phyloP scores from a whole-genome alignment of 1,140 invertebrate genomes.

The Dendrolimus kikuchii region DNA sequence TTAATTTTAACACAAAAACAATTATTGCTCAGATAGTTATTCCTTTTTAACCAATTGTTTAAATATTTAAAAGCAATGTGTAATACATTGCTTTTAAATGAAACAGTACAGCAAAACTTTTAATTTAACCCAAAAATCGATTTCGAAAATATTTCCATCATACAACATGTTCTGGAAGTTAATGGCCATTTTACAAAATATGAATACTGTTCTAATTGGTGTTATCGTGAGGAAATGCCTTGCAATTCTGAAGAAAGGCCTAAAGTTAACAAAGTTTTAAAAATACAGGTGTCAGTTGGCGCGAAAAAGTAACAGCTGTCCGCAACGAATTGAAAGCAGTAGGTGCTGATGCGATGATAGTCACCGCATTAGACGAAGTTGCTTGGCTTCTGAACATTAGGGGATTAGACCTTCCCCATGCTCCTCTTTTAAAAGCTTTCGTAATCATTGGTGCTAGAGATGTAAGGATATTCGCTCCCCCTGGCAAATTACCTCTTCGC shows the following conservation, averaged over 20 bases:
- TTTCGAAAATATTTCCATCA: too few relatives aligned
- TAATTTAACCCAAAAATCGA: too few relatives aligned
- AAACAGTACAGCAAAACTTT: too few relatives aligned
- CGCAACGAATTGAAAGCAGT: slow-evolving; percentile 77
- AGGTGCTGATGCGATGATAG: slow-evolving; percentile 83
- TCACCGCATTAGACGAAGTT: slow-evolving; percentile 93
- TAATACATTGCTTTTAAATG: too few relatives aligned
- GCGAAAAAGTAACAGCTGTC: slow-evolving; percentile 80
- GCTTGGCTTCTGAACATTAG: slow-evolving; percentile 97
- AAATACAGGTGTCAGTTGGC: slow-evolving; percentile 77
- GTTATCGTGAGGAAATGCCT: too few relatives aligned
- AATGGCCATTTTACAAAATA: background rate
- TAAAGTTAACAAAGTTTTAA: too few relatives aligned
- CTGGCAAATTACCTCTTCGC: slow-evolving; percentile 72
- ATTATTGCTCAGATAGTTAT: too few relatives aligned
- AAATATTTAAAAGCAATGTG: too few relatives aligned
- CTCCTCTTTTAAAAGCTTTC: slow-evolving; percentile 88
- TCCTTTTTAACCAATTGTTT: too few relatives aligned
- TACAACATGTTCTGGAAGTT: too few relatives aligned
- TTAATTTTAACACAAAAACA: too few relatives aligned
- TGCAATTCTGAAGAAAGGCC: too few relatives aligned
- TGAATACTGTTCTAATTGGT: background rate
- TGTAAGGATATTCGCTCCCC: slow-evolving; percentile 77
- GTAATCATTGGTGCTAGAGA: slow-evolving; percentile 78
- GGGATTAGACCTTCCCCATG: slow-evolving; percentile 90